Evolutionary conservation across 2,797 vertebrate genomes (phyloP).

Genomic region (Sebastiscus tertius): DNA sequence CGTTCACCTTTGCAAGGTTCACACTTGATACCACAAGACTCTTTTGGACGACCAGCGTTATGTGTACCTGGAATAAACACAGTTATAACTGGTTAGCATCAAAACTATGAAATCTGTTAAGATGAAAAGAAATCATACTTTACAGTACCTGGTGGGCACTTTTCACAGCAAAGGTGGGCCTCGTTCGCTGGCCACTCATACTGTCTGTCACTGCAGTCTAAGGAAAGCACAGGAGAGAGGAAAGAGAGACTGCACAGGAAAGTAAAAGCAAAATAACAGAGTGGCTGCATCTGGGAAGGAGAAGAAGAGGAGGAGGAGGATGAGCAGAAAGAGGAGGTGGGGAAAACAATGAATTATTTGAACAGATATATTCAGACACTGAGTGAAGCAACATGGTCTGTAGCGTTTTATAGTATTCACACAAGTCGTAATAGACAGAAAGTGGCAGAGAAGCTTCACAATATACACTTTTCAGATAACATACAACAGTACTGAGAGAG

Average conservation of each 20-base stretch:
- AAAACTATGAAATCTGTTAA: background rate
- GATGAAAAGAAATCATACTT: background rate
- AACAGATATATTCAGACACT: background rate
- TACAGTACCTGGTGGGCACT: slow-evolving; percentile 77
- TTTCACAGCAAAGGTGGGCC: slow-evolving; percentile 40
- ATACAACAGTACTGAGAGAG: background rate
- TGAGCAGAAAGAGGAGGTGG: background rate
- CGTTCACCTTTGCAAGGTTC: rapidly evolving
- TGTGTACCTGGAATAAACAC: slow-evolving; percentile 49
- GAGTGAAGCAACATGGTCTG: background rate
- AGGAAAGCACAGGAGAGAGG: slow-evolving; percentile 4
- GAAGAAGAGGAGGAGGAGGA: background rate
- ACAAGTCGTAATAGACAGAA: background rate
- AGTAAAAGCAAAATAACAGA: slow-evolving; percentile 13
- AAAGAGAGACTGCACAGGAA: slow-evolving; percentile 40
- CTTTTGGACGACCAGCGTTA: rapidly evolving
- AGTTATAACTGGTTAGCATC: background rate
- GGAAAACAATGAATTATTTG: background rate
- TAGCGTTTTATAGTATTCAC: background rate
- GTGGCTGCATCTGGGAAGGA: slow-evolving; percentile 64
- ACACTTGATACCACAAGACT: rapidly evolving
- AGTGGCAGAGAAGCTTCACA: background rate
- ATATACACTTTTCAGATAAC: background rate
- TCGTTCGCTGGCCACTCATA: rapidly evolving
- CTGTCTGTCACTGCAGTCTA: slow-evolving; percentile 12